Evolutionary conservation across 2,797 vertebrate species (phyloP).

Genomic region (Lepidocolaptes lacrymiger): DNA sequence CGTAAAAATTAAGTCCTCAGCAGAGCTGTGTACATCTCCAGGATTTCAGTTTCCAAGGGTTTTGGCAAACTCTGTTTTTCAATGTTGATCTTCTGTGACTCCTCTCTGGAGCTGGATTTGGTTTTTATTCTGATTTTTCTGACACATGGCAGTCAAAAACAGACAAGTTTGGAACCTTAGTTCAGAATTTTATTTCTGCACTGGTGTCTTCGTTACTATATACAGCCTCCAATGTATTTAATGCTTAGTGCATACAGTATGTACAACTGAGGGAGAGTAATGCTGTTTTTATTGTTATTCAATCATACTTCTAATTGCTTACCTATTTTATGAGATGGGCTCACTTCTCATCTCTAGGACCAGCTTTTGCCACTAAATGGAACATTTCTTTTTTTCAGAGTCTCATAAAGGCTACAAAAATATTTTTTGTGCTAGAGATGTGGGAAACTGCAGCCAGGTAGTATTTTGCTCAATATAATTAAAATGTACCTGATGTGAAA

Average conservation of each 20-base stretch:
- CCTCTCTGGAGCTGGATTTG: not conserved
- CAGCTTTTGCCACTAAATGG: not conserved
- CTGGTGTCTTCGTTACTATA: not conserved
- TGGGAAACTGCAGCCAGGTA: not conserved
- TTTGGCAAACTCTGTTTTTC: not conserved
- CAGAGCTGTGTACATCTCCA: not conserved
- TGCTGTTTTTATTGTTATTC: not conserved
- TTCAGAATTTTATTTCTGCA: not conserved
- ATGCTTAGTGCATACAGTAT: not conserved
- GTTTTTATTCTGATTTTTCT: not conserved
- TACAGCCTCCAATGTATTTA: not conserved
- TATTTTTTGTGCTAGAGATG: not conserved
- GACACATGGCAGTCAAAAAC: not conserved
- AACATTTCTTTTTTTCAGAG: not conserved
- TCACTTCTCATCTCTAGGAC: not conserved
- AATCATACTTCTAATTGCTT: not conserved
- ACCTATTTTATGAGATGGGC: not conserved
- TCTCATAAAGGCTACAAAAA: not conserved
- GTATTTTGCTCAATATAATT: not conserved
- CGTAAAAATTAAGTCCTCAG: not conserved
- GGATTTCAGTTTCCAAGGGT: not conserved
- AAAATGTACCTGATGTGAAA: not conserved
- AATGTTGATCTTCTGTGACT: not conserved
- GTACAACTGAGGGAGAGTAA: not conserved
- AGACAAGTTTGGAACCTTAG: not conserved